Conservation (phyloP, 2,888 invertebrate species). For the Oxytorus armatus region DNA sequence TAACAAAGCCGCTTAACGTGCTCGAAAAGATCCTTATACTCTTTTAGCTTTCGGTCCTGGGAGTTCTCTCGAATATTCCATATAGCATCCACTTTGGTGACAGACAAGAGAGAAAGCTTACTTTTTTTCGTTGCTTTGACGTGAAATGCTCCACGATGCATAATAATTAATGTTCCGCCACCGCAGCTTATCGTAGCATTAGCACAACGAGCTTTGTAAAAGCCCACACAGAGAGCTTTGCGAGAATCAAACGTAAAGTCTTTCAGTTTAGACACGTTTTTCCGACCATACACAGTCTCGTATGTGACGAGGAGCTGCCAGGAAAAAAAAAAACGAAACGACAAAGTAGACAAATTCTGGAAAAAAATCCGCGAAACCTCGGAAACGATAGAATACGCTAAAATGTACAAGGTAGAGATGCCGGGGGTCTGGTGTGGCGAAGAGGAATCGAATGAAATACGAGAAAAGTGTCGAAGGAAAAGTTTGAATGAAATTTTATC, state of each 20-base stretch:
- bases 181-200: conserved; percentile 15
- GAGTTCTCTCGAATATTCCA: conserved; percentile 17
- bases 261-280: conserved; percentile 39
- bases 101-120: conserved; percentile 9
- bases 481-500: conserved; percentile 83
- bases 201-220: conserved; percentile 16
- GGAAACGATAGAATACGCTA: too few relatives aligned
- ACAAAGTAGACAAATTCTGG: conserved; percentile 2
- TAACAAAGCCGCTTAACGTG: conserved; percentile 76
- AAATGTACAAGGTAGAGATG: conserved; percentile 8
- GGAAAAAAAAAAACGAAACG: conserved; percentile 11
- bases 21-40: conserved; percentile 45
- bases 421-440: background rate
- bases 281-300: conserved; percentile 4
- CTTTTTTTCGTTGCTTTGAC: conserved; percentile 52
- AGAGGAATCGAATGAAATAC: conserved; percentile 55
- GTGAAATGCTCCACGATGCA: conserved; percentile 62
- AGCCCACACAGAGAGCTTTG: background rate
- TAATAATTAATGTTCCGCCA: conserved; percentile 71
- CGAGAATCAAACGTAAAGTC: conserved; percentile 23
- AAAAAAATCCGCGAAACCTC: too few relatives aligned
- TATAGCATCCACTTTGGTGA: conserved; percentile 3
- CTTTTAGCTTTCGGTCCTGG: conserved; percentile 29
- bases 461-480: conserved; percentile 66
- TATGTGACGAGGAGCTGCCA: conserved; percentile 9